These are phyloP conservation scores for Corella eumyota DNA, from an alignment of 23 tunicate genomes.

Conservation along the genomic window DNA sequence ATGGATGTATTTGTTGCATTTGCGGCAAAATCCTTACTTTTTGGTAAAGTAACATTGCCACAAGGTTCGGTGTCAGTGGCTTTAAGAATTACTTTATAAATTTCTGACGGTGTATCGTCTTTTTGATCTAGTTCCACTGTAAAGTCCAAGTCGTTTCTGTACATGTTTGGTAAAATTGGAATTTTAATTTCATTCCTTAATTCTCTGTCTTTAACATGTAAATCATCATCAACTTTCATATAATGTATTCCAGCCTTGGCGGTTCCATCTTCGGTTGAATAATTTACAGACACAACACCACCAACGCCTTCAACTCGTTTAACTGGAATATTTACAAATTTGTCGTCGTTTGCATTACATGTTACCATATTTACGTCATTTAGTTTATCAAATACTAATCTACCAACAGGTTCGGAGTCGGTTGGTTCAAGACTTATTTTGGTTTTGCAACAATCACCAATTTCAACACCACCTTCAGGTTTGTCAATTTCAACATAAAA, in stretches of 20 bases:
- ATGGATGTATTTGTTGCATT: slow-evolving; percentile 1
- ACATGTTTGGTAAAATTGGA: slow-evolving; percentile 7
- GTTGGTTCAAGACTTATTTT: slow-evolving; percentile 1
- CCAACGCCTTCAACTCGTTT: slow-evolving; percentile 7
- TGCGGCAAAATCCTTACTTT: background rate
- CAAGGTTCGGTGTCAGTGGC: slow-evolving; percentile 12
- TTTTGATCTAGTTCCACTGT: too few relatives aligned
- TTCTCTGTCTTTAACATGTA: slow-evolving; percentile 14
- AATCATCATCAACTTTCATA: slow-evolving; percentile 7
- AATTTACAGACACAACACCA: slow-evolving; percentile 1
- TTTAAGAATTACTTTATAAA: slow-evolving; percentile 6
- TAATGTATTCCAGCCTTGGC: slow-evolving; percentile 32
- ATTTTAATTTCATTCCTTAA: slow-evolving; percentile 5
- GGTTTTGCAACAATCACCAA: background rate
- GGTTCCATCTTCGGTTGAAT: slow-evolving; percentile 16
- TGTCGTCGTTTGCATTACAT: too few relatives aligned
- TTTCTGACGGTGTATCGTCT: too few relatives aligned
- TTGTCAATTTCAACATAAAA: slow-evolving; percentile 37
- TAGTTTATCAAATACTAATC: background rate
- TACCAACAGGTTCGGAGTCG: slow-evolving; percentile 1
- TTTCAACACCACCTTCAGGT: slow-evolving; percentile 22
- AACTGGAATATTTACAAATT: too few relatives aligned
- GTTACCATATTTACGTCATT: too few relatives aligned
- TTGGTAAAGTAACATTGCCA: slow-evolving; percentile 1
- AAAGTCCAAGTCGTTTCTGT: slow-evolving; percentile 17